Percentiles rank a stretch among this genome's conserved stretches.
phyloP scores from a whole-genome alignment of 2,797 vertebrate genomes.

The Steatocranus sp. region DNA sequence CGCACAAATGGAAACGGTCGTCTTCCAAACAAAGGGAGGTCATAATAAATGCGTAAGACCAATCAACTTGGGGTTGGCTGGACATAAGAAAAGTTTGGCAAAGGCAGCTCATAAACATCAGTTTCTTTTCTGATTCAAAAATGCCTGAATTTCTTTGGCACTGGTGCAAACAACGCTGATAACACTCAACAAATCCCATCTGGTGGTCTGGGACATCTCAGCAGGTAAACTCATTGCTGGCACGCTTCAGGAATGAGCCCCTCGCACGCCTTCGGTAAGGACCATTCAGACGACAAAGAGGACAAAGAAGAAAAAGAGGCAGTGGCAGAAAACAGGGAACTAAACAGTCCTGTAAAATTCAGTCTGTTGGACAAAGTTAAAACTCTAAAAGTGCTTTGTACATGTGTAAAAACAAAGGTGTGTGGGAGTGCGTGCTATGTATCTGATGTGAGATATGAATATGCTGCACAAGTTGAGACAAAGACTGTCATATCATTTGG shows the following conservation, averaged over 20 bases:
- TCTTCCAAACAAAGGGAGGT: neutral
- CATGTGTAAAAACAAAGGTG: conserved; percentile 34
- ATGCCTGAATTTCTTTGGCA: conserved; percentile 16
- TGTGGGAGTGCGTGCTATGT: neutral
- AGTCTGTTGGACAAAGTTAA: conserved; percentile 29
- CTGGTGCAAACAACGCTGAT: neutral
- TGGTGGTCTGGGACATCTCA: neutral
- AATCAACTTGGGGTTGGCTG: neutral
- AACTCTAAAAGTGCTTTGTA: conserved; percentile 24
- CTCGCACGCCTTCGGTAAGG: neutral
- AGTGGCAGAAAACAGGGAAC: neutral
- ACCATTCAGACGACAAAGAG: neutral
- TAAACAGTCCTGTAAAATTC: neutral
- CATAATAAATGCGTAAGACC: conserved; percentile 1
- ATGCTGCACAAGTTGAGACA: conserved; percentile 65
- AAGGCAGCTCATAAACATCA: conserved; percentile 13
- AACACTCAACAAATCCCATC: neutral
- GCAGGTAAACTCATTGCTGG: neutral
- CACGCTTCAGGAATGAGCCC: conserved; percentile 53
- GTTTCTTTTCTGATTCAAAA: neutral
- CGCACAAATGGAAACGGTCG: neutral
- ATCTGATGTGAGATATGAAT: conserved; percentile 41
- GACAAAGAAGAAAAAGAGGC: neutral
- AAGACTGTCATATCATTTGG: conserved; percentile 36
- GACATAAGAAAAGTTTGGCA: neutral